These are phyloP conservation scores for Crossocerus cetratus DNA, from an alignment of 2,888 invertebrate genomes.

Conservation along the genomic window DNA sequence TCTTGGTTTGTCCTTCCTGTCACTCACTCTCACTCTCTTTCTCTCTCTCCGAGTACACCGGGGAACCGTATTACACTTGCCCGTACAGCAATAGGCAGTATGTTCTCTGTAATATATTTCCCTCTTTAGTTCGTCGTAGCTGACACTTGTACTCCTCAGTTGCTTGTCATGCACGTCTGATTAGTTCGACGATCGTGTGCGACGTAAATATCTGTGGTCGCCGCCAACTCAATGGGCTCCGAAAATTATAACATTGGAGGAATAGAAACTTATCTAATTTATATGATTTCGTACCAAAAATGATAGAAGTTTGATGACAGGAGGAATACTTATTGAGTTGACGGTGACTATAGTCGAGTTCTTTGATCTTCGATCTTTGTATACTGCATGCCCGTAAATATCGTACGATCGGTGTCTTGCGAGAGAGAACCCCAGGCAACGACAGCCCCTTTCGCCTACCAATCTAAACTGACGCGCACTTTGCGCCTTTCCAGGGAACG, in stretches of 20 bases:
- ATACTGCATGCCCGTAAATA: constrained; percentile 25
- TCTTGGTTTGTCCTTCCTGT: constrained; percentile 18
- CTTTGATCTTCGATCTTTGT: constrained; percentile 29
- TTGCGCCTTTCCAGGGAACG: constrained; percentile 65
- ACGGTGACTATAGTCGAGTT: too few species aligned
- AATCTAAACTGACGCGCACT: too few species aligned
- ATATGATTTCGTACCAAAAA: too few species aligned
- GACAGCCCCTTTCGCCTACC: too few species aligned
- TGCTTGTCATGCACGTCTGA: constrained; percentile 56
- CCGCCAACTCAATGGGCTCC: too few species aligned
- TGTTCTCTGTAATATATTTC: constrained; percentile 10
- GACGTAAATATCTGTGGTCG: too few species aligned
- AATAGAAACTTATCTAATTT: too few species aligned
- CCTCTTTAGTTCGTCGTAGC: constrained; percentile 25
- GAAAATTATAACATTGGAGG: too few species aligned
- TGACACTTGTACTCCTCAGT: constrained; percentile 35
- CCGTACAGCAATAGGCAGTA: constrained; percentile 27
- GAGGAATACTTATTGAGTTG: constrained; percentile 27
- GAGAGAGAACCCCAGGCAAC: constrained; percentile 3
- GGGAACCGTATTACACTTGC: constrained; percentile 33
- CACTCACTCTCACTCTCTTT: too few species aligned
- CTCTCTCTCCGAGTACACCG: constrained; percentile 28
- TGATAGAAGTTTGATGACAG: too few species aligned
- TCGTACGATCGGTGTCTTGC: constrained; percentile 33
- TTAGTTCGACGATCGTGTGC: constrained; percentile 41